Percentiles rank a stretch among this genome's conserved stretches.
Evolutionary conservation across 2,113 vertebrate species (phyloP).

Genomic region (Nasalis larvatus): DNA sequence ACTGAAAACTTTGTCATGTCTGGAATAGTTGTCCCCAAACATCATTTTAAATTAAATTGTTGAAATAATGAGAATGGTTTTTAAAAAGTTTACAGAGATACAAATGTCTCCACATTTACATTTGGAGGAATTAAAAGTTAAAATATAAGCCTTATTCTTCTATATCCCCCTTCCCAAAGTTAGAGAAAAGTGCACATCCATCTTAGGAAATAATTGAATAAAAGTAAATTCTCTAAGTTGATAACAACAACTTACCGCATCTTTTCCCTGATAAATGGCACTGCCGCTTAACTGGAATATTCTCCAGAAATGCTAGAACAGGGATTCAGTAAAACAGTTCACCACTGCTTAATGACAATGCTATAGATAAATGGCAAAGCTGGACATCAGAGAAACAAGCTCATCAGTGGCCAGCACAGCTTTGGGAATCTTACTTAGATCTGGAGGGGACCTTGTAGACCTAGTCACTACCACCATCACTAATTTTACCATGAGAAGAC

Average conservation of each 20-base stretch:
- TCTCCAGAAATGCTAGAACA: background rate
- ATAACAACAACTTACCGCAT: background rate
- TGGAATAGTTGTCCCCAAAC: background rate
- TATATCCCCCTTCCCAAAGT: background rate
- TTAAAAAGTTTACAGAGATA: background rate
- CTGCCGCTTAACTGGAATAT: background rate
- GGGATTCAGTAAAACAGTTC: background rate
- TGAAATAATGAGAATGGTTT: background rate
- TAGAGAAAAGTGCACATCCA: background rate
- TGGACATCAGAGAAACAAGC: background rate
- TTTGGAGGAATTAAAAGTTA: background rate
- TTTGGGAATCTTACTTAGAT: background rate
- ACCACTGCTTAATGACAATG: background rate
- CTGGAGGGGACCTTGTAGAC: background rate
- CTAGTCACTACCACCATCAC: no score
- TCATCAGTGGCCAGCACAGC: background rate
- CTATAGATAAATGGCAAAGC: background rate
- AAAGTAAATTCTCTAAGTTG: slow-evolving; percentile 7
- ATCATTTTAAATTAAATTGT: background rate
- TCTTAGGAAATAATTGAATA: background rate
- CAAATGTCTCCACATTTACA: background rate
- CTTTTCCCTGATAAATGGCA: background rate
- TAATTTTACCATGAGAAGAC: background rate
- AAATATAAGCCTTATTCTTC: background rate
- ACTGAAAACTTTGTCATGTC: background rate